These are phyloP conservation scores for Chironex yamaguchii DNA, from an alignment of 30 jellyfish, hydroid and myxozoan genomes.

Conservation along the genomic window DNA sequence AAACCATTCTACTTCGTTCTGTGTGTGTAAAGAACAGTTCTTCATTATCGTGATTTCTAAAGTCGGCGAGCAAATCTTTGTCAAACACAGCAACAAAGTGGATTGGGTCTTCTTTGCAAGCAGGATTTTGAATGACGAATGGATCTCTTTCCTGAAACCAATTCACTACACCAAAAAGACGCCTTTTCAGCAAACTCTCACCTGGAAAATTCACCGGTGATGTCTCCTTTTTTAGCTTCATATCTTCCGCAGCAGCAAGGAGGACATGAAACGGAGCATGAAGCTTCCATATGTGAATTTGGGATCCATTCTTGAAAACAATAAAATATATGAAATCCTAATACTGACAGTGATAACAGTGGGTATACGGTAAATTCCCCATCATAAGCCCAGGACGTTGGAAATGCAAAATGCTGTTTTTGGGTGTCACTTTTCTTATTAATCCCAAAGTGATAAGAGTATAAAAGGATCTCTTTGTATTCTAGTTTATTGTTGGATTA, in stretches of 20 bases:
- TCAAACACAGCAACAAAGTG: conserved; percentile 74
- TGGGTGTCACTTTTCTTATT: too few species aligned
- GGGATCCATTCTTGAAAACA: not conserved
- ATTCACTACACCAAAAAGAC: too few species aligned
- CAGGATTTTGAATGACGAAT: not conserved
- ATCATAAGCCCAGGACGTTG: too few species aligned
- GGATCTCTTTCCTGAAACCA: conserved; percentile 14
- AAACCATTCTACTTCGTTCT: conserved; percentile 55
- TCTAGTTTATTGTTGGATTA: too few species aligned
- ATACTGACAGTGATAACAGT: too few species aligned
- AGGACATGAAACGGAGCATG: conserved; percentile 96
- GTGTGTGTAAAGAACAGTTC: conserved; percentile 49
- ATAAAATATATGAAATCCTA: too few species aligned
- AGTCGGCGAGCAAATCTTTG: conserved; percentile 54
- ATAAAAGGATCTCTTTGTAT: too few species aligned
- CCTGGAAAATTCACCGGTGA: too few species aligned
- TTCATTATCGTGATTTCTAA: conserved; percentile 34
- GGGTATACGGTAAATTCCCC: too few species aligned
- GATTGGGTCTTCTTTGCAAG: not conserved
- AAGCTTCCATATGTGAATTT: conserved; percentile 40
- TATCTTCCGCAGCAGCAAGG: conserved; percentile 94
- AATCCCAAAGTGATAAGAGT: too few species aligned
- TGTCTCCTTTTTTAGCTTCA: conserved; percentile 94
- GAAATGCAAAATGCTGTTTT: too few species aligned
- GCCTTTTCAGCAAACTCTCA: too few species aligned